Conservation (phyloP, 1,140 invertebrate genomes). For the Drosophila neocordata region DNA sequence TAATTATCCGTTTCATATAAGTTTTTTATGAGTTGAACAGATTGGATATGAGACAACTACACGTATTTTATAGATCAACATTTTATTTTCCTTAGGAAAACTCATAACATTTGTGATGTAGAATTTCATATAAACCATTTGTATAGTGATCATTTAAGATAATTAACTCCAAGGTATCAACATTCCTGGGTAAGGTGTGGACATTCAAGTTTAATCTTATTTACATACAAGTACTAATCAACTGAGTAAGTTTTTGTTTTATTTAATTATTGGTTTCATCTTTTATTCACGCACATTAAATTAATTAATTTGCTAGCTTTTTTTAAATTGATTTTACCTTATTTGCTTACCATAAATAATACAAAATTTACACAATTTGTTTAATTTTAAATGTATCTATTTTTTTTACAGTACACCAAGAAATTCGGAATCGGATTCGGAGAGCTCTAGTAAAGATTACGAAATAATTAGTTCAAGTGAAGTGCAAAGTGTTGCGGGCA, state of each 20-base stretch:
- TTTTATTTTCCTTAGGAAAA: background rate
- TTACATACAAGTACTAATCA: slow-evolving; percentile 23
- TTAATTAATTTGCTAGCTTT: background rate
- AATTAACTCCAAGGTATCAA: slow-evolving; percentile 2
- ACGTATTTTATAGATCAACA: background rate
- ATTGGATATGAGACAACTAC: background rate
- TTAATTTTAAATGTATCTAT: slow-evolving; percentile 5
- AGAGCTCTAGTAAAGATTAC: slow-evolving; percentile 80
- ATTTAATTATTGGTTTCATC: slow-evolving; percentile 21
- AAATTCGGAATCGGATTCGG: slow-evolving; percentile 75
- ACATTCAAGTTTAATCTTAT: slow-evolving; percentile 38
- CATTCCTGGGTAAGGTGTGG: slow-evolving; percentile 10
- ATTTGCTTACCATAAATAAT: background rate
- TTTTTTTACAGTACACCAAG: slow-evolving; percentile 66
- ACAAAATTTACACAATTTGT: slow-evolving; percentile 14
- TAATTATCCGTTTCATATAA: no score
- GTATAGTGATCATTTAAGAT: background rate
- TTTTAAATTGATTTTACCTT: slow-evolving; percentile 13
- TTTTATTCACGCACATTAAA: slow-evolving; percentile 2
- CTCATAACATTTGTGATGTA: background rate
- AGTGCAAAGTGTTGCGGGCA: slow-evolving; percentile 77
- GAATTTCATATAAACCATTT: background rate
- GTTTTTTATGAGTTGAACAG: no score
- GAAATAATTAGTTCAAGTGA: slow-evolving; percentile 82
- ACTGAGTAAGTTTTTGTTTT: slow-evolving; percentile 58